These are phyloP conservation scores for Dipodomys merriami DNA, from an alignment of 2,113 vertebrate species.

Conservation along the genomic window DNA sequence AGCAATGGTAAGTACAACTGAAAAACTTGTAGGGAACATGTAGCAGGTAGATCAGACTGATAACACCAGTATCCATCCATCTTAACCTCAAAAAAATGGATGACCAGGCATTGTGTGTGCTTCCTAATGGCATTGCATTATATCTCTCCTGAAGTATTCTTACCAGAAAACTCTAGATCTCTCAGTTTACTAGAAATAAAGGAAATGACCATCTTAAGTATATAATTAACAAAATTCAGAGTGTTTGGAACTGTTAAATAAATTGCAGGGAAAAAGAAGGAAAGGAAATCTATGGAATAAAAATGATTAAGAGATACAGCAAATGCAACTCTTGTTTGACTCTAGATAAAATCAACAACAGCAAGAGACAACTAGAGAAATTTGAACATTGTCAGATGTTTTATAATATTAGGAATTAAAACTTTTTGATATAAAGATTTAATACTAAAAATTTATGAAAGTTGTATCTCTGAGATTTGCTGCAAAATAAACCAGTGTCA, in stretches of 20 bases:
- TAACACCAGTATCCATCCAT: background rate
- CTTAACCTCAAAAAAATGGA: background rate
- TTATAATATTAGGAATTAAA: background rate
- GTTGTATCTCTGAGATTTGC: conserved; percentile 4
- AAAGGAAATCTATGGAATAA: background rate
- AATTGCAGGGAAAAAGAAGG: background rate
- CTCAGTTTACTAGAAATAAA: conserved; percentile 23
- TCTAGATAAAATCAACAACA: background rate
- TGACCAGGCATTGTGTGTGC: background rate
- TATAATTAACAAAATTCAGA: background rate
- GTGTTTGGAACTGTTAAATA: conserved; percentile 3
- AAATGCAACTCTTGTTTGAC: background rate
- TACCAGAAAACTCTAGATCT: background rate
- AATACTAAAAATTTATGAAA: background rate
- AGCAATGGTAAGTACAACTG: background rate
- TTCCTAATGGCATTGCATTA: background rate
- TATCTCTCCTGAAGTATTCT: background rate
- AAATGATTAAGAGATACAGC: background rate
- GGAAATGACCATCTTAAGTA: background rate
- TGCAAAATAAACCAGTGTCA: conserved; percentile 4
- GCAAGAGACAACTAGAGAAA: background rate
- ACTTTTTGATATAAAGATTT: background rate
- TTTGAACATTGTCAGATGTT: background rate
- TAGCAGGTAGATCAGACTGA: background rate
- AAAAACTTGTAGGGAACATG: background rate